A percentile compares a stretch with the other conserved stretches of the same genome.
phyloP scores from a whole-genome alignment of 2,797 vertebrate genomes.

The Parauchenoglanis ngamensis region DNA sequence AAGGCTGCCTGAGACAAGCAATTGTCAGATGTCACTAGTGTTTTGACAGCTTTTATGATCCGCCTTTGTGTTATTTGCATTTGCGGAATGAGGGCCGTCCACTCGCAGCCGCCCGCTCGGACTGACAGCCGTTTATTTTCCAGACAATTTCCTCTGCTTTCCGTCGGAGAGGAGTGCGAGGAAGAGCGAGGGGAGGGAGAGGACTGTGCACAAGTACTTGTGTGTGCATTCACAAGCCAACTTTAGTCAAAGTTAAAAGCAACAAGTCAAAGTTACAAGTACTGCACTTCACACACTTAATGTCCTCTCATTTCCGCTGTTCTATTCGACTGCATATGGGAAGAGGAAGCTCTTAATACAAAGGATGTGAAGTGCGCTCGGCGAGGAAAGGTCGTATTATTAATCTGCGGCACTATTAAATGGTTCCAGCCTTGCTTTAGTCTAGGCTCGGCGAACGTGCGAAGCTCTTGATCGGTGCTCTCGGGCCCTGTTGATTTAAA shows the following conservation, averaged over 20 bases:
- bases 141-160: conserved; percentile 68
- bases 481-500: conserved; percentile 28
- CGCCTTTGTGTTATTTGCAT: conserved; percentile 73
- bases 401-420: conserved; percentile 11
- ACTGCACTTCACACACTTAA: conserved; percentile 10
- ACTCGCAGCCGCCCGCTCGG: conserved; percentile 66
- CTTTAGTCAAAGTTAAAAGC: conserved; percentile 37
- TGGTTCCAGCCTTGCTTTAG: conserved; percentile 1
- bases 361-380: conserved; percentile 19
- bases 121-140: conserved; percentile 72
- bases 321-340: background rate
- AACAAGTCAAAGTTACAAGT: conserved; percentile 41
- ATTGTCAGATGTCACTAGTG: conserved; percentile 81
- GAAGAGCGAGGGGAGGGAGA: conserved; percentile 28
- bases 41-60: conserved; percentile 81
- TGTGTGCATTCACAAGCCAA: background rate
- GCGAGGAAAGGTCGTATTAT: conserved; percentile 15
- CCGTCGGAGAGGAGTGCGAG: conserved; percentile 46
- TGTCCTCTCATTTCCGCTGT: background rate
- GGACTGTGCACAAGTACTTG: conserved; percentile 51
- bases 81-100: conserved; percentile 68
- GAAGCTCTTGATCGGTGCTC: background rate
- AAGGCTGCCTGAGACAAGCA: conserved; percentile 77
- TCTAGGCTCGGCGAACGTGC: background rate
- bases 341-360: conserved; percentile 31